These are phyloP conservation scores for Marronus borbonicus DNA, from an alignment of 2,888 invertebrate genomes.

Conservation along the genomic window DNA sequence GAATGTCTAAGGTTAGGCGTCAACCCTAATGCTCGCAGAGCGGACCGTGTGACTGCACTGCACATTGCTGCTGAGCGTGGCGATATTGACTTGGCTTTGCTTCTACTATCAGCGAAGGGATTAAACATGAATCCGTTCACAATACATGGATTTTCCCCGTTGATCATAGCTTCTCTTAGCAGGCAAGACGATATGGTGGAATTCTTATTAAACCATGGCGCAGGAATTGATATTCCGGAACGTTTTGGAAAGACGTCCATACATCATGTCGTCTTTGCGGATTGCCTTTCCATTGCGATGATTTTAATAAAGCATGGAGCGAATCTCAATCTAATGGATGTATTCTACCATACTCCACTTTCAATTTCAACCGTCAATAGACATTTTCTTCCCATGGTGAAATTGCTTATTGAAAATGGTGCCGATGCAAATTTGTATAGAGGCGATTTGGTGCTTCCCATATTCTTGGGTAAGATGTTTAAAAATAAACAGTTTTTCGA, in stretches of 20 bases:
- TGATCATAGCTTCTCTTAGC: constrained; percentile 55
- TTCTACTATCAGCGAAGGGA: constrained; percentile 40
- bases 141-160: constrained; percentile 52
- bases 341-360: constrained; percentile 71
- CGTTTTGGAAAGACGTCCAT: constrained; percentile 62
- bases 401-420: constrained; percentile 69
- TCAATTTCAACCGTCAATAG: constrained; percentile 70
- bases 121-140: constrained; percentile 47
- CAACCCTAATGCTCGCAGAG: constrained; percentile 53
- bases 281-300: constrained; percentile 58
- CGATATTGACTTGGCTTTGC: constrained; percentile 49
- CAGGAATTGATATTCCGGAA: constrained; percentile 66
- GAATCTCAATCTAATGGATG: constrained; percentile 68
- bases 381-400: constrained; percentile 66
- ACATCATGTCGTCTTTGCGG: constrained; percentile 53
- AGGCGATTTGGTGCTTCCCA: constrained; percentile 37
- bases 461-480: constrained; percentile 43
- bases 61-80: constrained; percentile 57
- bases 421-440: constrained; percentile 60
- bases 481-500: too few relatives aligned
- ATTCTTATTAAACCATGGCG: constrained; percentile 54
- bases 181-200: constrained; percentile 52
- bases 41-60: constrained; percentile 53
- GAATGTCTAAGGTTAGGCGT: constrained; percentile 53
- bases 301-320: constrained; percentile 67